Evolutionary conservation across 1,140 invertebrate genomes (phyloP).

Genomic region (Drosophila pruinosa): DNA sequence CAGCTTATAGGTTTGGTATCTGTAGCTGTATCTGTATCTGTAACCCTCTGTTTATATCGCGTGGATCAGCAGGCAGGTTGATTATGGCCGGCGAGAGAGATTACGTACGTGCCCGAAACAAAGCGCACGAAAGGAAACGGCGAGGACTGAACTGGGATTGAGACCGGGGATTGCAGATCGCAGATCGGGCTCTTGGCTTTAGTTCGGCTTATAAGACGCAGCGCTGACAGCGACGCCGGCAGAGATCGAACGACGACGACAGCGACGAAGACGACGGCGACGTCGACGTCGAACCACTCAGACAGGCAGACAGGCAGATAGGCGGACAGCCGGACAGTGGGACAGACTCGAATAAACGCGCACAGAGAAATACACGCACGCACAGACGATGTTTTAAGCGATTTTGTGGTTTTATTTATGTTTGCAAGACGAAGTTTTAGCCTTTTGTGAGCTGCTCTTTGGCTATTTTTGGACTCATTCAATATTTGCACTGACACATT

Average conservation of each 20-base stretch:
- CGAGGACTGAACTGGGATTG: conserved; percentile 35
- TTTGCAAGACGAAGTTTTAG: conserved; percentile 41
- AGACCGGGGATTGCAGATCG: conserved; percentile 8
- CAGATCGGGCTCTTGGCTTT: conserved; percentile 44
- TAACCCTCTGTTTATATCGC: conserved; percentile 56
- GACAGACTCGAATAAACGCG: conserved; percentile 26
- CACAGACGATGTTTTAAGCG: conserved; percentile 56
- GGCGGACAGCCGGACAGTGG: conserved; percentile 24
- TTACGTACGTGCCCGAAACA: conserved; percentile 78
- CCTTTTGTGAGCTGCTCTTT: conserved; percentile 30
- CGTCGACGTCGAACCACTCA: neutral
- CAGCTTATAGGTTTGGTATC: conserved; percentile 28
- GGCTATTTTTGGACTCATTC: conserved; percentile 34
- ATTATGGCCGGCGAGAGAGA: conserved; percentile 61
- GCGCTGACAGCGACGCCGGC: conserved; percentile 29
- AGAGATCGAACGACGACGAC: conserved; percentile 57
- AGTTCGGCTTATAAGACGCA: conserved; percentile 69
- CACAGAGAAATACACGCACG: conserved; percentile 40
- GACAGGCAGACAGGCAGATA: conserved; percentile 23
- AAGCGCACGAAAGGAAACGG: conserved; percentile 64
- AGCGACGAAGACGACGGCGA: conserved; percentile 21
- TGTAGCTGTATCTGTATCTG: conserved; percentile 28
- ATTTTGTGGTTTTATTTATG: conserved; percentile 74
- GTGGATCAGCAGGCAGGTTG: conserved; percentile 70
- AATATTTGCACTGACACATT: conserved; percentile 31